These are phyloP conservation scores for Notothenia rossii DNA, from an alignment of 2,113 vertebrate species.

Conservation along the genomic window DNA sequence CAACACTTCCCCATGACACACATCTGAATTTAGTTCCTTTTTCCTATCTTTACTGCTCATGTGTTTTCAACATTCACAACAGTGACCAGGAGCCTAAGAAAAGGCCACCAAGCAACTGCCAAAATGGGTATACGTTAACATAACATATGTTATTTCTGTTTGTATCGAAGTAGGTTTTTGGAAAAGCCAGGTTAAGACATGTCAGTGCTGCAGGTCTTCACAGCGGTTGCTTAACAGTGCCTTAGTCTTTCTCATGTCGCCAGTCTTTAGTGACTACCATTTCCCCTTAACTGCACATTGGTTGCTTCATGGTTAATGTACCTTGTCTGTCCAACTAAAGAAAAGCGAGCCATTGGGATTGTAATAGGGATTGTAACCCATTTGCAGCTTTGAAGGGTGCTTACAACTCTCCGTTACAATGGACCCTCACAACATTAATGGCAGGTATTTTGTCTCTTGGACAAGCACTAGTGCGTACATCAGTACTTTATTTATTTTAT, in stretches of 20 bases:
- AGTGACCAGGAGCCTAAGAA: too few species aligned
- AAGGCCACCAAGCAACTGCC: neutral
- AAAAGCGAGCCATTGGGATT: neutral
- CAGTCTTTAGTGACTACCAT: neutral
- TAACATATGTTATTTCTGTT: neutral
- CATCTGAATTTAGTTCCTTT: neutral
- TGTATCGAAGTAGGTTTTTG: neutral
- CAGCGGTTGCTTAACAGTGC: neutral
- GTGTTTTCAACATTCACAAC: slow-evolving; percentile 4
- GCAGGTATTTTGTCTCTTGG: too few species aligned
- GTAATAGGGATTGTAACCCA: too few species aligned
- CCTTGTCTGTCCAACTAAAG: neutral
- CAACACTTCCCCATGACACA: neutral
- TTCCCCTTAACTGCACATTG: neutral
- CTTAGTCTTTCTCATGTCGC: neutral
- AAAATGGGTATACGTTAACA: neutral
- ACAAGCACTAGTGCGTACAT: neutral
- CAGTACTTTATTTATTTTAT: neutral
- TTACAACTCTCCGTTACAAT: neutral
- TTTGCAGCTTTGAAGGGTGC: neutral
- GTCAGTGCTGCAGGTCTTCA: neutral
- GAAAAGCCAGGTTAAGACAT: neutral
- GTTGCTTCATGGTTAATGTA: neutral
- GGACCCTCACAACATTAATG: too few species aligned
- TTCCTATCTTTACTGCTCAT: neutral